These are phyloP conservation scores for Allacma fusca DNA, from an alignment of 2,888 invertebrate genomes.

Conservation along the genomic window DNA sequence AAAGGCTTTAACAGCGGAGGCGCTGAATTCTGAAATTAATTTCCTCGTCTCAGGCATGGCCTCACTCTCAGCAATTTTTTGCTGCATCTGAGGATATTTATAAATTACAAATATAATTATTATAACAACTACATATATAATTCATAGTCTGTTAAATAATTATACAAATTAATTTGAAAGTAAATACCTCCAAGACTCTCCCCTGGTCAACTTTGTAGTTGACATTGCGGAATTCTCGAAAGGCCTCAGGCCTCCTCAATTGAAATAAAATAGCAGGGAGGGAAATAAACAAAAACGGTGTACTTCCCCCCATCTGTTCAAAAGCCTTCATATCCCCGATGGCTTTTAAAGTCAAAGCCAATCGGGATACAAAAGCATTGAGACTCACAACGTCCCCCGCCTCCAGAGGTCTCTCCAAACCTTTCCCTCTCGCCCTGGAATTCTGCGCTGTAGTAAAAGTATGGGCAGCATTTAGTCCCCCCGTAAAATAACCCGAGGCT, in stretches of 20 bases:
- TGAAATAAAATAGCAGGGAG: slow-evolving; percentile 58
- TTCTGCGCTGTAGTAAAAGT: slow-evolving; percentile 28
- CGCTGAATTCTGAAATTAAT: slow-evolving; percentile 24
- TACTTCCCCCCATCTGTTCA: slow-evolving; percentile 21
- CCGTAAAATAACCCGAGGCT: slow-evolving; percentile 58
- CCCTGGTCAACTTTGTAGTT: slow-evolving; percentile 7
- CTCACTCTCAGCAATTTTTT: slow-evolving; percentile 22
- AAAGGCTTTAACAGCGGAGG: slow-evolving; percentile 9
- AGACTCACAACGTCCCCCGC: slow-evolving; percentile 3
- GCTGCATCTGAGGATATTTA: slow-evolving; percentile 27
- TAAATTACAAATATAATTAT: background rate
- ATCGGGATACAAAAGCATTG: slow-evolving; percentile 49
- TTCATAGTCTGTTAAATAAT: slow-evolving; percentile 1
- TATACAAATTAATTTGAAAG: background rate
- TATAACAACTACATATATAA: background rate
- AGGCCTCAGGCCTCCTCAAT: slow-evolving; percentile 47
- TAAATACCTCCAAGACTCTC: slow-evolving; percentile 8
- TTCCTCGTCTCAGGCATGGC: slow-evolving; percentile 37
- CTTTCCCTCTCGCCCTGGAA: background rate
- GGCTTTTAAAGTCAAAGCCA: slow-evolving; percentile 51
- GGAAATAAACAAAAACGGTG: slow-evolving; percentile 51
- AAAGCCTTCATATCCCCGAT: slow-evolving; percentile 52
- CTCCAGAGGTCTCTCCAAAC: background rate
- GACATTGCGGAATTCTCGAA: slow-evolving; percentile 32
- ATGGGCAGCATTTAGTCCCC: slow-evolving; percentile 55